Conservation (phyloP, 2,888 invertebrate genomes). For the Graphium colonna region DNA sequence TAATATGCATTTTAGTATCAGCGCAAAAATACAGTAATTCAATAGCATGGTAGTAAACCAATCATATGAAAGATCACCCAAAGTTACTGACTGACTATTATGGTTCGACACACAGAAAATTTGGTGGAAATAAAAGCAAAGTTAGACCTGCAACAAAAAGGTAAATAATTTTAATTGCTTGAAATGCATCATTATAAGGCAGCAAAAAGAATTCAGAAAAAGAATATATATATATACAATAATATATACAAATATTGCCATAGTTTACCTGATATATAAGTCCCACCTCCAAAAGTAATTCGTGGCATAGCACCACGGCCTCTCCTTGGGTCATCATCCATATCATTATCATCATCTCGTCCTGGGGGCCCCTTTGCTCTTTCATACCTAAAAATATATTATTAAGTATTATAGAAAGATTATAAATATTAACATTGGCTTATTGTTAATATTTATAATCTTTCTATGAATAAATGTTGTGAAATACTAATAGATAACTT, state of each 20-base stretch:
- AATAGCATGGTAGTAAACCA: neutral
- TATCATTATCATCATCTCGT: conserved; percentile 91
- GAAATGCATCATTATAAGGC: neutral
- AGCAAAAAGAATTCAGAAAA: neutral
- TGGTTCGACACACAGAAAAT: neutral
- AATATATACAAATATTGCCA: conserved; percentile 1
- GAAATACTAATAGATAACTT: too few relatives aligned
- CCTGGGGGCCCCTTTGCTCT: conserved; percentile 92
- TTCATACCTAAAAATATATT: conserved; percentile 84
- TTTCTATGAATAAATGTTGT: too few relatives aligned
- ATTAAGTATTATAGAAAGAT: neutral
- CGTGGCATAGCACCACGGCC: conserved; percentile 79
- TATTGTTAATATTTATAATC: too few relatives aligned
- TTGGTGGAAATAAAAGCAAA: neutral
- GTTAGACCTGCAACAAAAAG: conserved; percentile 9
- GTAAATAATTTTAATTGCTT: neutral
- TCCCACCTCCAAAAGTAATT: conserved; percentile 64
- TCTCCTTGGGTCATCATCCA: conserved; percentile 88
- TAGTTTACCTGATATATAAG: conserved; percentile 64
- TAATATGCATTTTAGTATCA: too few relatives aligned
- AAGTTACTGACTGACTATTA: neutral
- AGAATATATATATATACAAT: neutral
- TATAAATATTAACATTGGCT: too few relatives aligned
- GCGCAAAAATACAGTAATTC: neutral
- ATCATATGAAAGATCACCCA: neutral